Conservation (phyloP, 2,797 vertebrate species). For the Thamnophis elegans region DNA sequence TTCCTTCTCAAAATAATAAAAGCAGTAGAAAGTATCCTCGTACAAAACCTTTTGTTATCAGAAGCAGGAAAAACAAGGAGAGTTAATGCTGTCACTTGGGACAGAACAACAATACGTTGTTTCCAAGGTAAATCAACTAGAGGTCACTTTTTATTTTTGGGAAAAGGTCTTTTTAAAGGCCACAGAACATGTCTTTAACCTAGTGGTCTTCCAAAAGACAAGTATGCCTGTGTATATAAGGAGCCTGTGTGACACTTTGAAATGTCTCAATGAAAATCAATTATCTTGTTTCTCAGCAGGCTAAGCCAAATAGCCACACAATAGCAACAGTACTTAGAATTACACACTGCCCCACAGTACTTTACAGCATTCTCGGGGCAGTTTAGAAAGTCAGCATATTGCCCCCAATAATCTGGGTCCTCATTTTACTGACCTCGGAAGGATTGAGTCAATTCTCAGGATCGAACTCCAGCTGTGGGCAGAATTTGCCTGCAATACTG, state of each 20-base stretch:
- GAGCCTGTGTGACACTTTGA: background rate
- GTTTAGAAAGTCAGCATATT: background rate
- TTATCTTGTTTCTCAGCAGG: background rate
- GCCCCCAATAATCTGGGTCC: background rate
- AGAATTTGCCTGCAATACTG: background rate
- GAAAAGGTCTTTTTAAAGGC: background rate
- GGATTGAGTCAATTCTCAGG: background rate
- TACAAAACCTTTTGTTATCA: background rate
- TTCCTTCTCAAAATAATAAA: background rate
- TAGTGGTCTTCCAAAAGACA: background rate
- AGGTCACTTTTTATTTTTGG: background rate
- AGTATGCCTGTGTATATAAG: background rate
- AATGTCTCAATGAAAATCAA: background rate
- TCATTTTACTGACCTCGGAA: background rate
- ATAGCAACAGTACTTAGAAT: background rate
- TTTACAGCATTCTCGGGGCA: background rate
- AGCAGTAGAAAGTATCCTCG: background rate
- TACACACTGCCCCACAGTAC: background rate
- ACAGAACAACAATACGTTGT: background rate
- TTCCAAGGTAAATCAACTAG: background rate
- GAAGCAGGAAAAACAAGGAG: background rate
- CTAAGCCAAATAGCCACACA: background rate
- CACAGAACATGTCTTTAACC: background rate
- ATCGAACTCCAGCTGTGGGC: background rate
- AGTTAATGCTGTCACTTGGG: background rate